Evolutionary conservation across 2,888 invertebrate genomes (phyloP).

Genomic region (Drosophila anceps): DNA sequence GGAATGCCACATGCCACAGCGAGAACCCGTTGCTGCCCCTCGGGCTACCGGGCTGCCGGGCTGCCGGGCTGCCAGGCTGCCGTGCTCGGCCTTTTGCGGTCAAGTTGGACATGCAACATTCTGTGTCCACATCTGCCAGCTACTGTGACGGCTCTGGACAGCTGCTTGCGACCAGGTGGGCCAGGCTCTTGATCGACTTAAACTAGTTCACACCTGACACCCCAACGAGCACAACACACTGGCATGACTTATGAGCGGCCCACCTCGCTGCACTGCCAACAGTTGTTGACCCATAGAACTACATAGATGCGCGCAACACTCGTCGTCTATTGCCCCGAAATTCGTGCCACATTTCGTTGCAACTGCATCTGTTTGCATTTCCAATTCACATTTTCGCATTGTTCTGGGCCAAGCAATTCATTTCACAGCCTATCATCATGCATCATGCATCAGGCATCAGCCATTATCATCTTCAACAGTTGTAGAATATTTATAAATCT

Average conservation of each 20-base stretch:
- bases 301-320: constrained; percentile 1
- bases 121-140: constrained; percentile 30
- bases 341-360: constrained; percentile 45
- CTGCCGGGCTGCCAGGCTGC: neutral
- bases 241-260: constrained; percentile 53
- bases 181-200: constrained; percentile 73
- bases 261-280: constrained; percentile 5
- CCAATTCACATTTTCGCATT: constrained; percentile 55
- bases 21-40: constrained; percentile 16
- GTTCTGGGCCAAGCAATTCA: constrained; percentile 50
- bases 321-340: constrained; percentile 4
- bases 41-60: neutral
- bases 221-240: constrained; percentile 30
- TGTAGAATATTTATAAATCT: constrained; percentile 47
- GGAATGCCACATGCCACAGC: constrained; percentile 46
- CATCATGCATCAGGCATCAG: constrained; percentile 30
- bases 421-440: constrained; percentile 39
- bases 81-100: constrained; percentile 60
- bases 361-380: constrained; percentile 35
- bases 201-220: constrained; percentile 70
- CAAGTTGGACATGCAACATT: constrained; percentile 59
- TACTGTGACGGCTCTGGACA: constrained; percentile 25
- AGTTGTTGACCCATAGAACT: constrained; percentile 39
- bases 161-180: constrained; percentile 26
- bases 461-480: constrained; percentile 19